phyloP scores from a whole-genome alignment of 1,140 invertebrate genomes.

The Drosophila busckii region DNA sequence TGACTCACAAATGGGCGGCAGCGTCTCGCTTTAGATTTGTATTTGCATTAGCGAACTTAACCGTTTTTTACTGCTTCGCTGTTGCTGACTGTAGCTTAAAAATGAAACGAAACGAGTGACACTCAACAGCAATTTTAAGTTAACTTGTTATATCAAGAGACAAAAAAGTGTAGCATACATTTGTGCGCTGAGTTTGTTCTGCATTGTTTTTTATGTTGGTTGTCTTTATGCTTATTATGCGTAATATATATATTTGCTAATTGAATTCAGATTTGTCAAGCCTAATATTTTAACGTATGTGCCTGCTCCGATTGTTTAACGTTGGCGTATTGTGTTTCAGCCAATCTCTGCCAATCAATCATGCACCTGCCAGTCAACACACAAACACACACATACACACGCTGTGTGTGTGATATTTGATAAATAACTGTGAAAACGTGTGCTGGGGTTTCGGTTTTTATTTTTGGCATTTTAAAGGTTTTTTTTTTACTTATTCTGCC shows the following conservation, averaged over 20 bases:
- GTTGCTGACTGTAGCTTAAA: background rate
- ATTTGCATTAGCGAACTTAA: constrained; percentile 14
- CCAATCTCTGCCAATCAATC: constrained; percentile 64
- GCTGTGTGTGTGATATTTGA: constrained; percentile 6
- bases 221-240: background rate
- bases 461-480: background rate
- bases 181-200: background rate
- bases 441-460: background rate
- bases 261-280: constrained; percentile 11
- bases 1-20: background rate
- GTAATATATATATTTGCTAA: constrained; percentile 3
- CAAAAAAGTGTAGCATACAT: constrained; percentile 10
- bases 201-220: background rate
- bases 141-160: too few species aligned
- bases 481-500: background rate
- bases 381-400: constrained; percentile 8
- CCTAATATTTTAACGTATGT: constrained; percentile 9
- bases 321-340: constrained; percentile 40
- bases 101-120: constrained; percentile 1
- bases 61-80: background rate
- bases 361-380: constrained; percentile 22
- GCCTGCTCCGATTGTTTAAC: constrained; percentile 1
- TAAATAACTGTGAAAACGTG: constrained; percentile 8
- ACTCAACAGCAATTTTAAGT: constrained; percentile 1
- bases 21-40: constrained; percentile 26